Evolutionary conservation across 1,140 invertebrate species (phyloP), one percentile per base, ranked within the genome.

Genomic region (Hypsibius dujardini): DNA sequence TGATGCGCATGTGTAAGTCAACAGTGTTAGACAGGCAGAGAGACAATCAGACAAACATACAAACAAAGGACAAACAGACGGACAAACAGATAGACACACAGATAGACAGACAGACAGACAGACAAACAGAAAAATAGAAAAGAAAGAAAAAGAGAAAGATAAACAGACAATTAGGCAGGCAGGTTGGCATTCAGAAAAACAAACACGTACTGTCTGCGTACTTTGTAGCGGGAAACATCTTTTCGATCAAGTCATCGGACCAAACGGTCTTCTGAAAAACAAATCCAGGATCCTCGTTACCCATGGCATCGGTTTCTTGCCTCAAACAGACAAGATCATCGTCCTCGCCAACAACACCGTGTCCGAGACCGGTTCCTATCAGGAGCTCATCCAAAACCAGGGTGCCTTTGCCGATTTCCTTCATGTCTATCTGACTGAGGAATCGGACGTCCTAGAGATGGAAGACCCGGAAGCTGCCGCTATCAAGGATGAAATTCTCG

Each of bases 191-290:
- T n/a, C n/a, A n/a, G n/a, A n/a, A n/a, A n/a, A n/a, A n/a, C n/a
- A n/a, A n/a, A n/a, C n/a, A n/a, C n/a, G n/a, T n/a, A n/a, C n/a
- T n/a, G n/a, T n/a, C n/a, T n/a, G n/a, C n/a, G n/a, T n/a, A n/a
- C n/a, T n/a, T 3, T 14, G 3, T 67, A 67, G 62, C 3, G 90
- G 90, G 7, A 91, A 91, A 79, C 91, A 95, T 77, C 94, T 97
- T 72, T 96, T 97, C 78, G 90, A 96, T 74, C 86, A 92, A 77
- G 87, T 90, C 59, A 85, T 90, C 62, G 89, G 90, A 62, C 87
- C 88, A 3, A 85, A 83, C 15, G 90, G 90, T 42, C 73, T 94
- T 1, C 79, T 94, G 40, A 86, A 86, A 73, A 82, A 84, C 56
- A 92, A 83, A 80, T 92, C 90, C 0, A 82, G 90, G 72, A 77